Conservation (phyloP, 2,113 vertebrate species). For the Xenus cinereus region DNA sequence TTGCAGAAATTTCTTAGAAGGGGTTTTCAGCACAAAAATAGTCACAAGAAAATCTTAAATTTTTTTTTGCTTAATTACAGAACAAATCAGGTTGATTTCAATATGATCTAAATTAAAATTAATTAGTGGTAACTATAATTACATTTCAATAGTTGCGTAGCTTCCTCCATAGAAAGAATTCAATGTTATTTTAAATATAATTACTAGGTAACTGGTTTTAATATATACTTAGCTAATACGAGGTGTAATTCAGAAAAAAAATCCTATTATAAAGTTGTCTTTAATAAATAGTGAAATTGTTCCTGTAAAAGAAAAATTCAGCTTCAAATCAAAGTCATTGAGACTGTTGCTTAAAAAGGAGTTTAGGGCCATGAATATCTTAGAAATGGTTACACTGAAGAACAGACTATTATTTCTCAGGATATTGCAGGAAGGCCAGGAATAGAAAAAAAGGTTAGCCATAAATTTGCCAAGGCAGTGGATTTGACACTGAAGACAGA, state of each 20-base stretch:
- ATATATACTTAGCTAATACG: not conserved
- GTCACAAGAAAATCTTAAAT: not conserved
- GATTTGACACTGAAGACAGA: not conserved
- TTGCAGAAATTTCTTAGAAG: not conserved
- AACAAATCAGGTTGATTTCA: not conserved
- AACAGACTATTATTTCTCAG: not conserved
- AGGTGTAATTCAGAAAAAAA: not conserved
- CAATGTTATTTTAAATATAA: not conserved
- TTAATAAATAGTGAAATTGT: not conserved
- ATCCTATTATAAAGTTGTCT: not conserved
- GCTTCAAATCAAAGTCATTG: not conserved
- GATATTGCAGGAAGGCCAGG: not conserved
- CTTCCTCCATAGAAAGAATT: not conserved
- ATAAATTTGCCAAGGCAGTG: not conserved
- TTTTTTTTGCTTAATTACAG: not conserved
- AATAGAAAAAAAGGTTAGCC: not conserved
- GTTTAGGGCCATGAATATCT: not conserved
- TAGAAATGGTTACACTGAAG: not conserved
- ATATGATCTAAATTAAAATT: not conserved
- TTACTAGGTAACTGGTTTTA: not conserved
- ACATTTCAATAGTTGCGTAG: not conserved
- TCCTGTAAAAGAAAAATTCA: not conserved
- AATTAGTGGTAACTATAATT: not conserved
- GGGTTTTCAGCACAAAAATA: not conserved
- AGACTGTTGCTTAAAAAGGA: not conserved